Percentiles rank a stretch among this genome's conserved stretches.
phyloP scores from a whole-genome alignment of 64 coral and sea anemone species.

The Montipora efflorescens region DNA sequence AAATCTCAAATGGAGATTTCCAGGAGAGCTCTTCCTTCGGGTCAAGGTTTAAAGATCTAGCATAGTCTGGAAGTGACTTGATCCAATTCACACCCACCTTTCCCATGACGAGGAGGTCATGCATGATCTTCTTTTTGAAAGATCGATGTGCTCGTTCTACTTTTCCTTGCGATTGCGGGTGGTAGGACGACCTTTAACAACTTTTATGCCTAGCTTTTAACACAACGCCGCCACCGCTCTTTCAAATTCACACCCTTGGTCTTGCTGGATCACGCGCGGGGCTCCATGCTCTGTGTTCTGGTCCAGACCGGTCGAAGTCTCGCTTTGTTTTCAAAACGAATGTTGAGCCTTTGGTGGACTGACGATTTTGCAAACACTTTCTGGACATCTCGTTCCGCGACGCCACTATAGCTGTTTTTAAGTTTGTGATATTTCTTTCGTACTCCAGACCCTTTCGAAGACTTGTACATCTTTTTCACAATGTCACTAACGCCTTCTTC shows the following conservation, averaged over 20 bases:
- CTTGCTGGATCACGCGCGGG: conserved; percentile 41
- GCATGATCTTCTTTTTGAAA: conserved; percentile 35
- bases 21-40: conserved; percentile 50
- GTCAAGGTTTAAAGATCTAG: conserved; percentile 23
- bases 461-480: conserved; percentile 33
- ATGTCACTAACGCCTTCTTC: conserved; percentile 3
- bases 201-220: conserved; percentile 50
- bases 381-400: conserved; percentile 43
- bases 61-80: neutral
- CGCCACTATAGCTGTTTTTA: conserved; percentile 50
- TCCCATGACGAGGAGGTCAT: conserved; percentile 37
- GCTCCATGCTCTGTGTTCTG: conserved; percentile 33
- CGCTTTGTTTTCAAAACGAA: conserved; percentile 73
- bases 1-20: conserved; percentile 17
- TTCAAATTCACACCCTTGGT: conserved; percentile 48
- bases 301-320: conserved; percentile 10
- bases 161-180: conserved; percentile 60
- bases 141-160: conserved; percentile 37
- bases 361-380: conserved; percentile 46
- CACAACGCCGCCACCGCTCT: conserved; percentile 17
- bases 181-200: conserved; percentile 45
- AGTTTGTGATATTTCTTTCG: conserved; percentile 64
- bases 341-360: conserved; percentile 69
- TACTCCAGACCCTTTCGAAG: conserved; percentile 51
- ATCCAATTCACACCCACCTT: conserved; percentile 40